Base-by-base conservation (phyloP, 2,113 vertebrate genomes). In the Anhinga rufa region DNA sequence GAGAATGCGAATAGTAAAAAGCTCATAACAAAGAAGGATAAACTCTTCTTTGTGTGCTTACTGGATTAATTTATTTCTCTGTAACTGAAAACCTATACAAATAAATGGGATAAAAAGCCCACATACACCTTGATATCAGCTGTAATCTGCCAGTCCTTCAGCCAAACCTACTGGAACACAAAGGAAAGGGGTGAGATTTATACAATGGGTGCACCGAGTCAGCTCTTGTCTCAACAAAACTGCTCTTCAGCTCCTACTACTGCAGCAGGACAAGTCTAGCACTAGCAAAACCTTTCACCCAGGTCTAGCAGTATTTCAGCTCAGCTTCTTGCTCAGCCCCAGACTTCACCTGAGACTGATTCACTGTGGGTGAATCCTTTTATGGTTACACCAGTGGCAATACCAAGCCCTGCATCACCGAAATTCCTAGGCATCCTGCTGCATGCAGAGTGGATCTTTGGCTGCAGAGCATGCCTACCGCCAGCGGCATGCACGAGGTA, bases 61-160 rank as follows among this genome's bases (percentile, higher is more conserved):
- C 81, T 82, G 78, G 61, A 82, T 74, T 86, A 44, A 74, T 89
- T 91, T 89, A 79, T 92, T 93, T 87, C 83, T 95, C 81, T 92
- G 84, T 97, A 95, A 94, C 84, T 91, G 89, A 89, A 85, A 95
- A 74, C 77, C 58, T 91, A 79, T 54, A 46, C 57, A 91, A 92
- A 96, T 52, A 94, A 88, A 72, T 24, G 49, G 32, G 31, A 69
- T 61, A 46, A 54, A 93, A 93, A 84, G 58, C 70, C 77, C 77
- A 79, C 40, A n/a, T 84, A 76, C 44, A 86, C 57, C 46, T 75
- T 29, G 12, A 65, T 96, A 95, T 86, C 81, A 76, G n/a, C 57
- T 82, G 58, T 60, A 86, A 92, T 72, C 83, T 93, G 65, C 48
- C 7, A 2, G 1, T 85, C 79, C 52, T 93, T 88, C 71, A 71